Conservation (phyloP, 2,113 vertebrate species). For the Mus pahari region DNA sequence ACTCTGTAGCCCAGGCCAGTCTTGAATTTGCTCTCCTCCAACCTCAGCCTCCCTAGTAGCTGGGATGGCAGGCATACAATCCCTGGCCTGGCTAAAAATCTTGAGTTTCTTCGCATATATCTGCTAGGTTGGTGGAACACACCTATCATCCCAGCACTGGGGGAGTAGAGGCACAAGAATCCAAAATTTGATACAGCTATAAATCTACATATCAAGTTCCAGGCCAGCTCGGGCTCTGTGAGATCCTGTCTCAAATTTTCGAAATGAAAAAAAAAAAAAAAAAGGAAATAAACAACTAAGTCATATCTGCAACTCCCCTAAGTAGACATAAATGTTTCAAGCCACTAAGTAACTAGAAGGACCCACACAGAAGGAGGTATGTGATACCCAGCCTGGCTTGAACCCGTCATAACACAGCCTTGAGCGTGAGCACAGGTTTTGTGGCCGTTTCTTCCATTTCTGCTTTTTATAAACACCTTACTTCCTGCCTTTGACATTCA, state of each 20-base stretch:
- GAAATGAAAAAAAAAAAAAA: not conserved
- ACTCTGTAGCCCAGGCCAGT: not conserved
- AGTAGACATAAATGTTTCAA: not conserved
- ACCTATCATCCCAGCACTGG: not conserved
- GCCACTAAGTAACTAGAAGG: not conserved
- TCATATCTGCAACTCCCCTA: not conserved
- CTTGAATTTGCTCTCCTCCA: not conserved
- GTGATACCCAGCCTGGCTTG: not conserved
- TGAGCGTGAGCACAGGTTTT: rapidly evolving
- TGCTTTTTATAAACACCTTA: not conserved
- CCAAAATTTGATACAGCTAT: not conserved
- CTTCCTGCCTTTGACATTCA: not conserved
- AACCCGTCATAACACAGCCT: not conserved
- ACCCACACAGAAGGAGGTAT: rapidly evolving
- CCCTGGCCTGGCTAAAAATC: not conserved
- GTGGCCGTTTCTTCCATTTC: not conserved
- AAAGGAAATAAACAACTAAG: not conserved
- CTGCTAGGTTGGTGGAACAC: not conserved
- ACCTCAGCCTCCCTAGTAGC: not conserved
- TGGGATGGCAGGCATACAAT: not conserved
- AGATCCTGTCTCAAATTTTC: not conserved
- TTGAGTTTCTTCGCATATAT: not conserved
- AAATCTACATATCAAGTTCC: not conserved
- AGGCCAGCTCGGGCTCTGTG: not conserved
- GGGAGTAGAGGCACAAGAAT: not conserved